phyloP scores from a whole-genome alignment of 1,140 invertebrate genomes.

The Caerostris darwini region DNA sequence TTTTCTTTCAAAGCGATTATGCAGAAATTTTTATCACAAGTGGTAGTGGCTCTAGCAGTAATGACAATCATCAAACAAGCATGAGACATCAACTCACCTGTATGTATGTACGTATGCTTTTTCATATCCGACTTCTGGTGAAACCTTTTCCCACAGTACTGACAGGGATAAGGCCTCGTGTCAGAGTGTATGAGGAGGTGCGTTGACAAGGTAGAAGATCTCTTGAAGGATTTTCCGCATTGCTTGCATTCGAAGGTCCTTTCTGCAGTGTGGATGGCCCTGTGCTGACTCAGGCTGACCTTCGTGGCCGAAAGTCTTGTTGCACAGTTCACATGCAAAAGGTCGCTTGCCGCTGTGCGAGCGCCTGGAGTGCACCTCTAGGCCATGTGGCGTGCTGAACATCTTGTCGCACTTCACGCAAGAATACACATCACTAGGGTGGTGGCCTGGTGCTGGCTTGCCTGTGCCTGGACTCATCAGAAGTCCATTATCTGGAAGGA shows the following conservation, averaged over 20 bases:
- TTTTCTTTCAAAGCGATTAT: too few relatives aligned
- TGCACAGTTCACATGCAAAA: slow-evolving; percentile 83
- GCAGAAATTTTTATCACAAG: too few relatives aligned
- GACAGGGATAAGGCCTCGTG: slow-evolving; percentile 83
- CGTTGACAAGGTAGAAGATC: slow-evolving; percentile 86
- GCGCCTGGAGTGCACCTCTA: slow-evolving; percentile 93
- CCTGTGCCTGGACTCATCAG: not conserved
- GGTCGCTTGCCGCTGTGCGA: slow-evolving; percentile 93
- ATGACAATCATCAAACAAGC: not conserved
- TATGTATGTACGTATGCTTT: slow-evolving; percentile 87
- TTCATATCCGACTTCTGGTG: slow-evolving; percentile 88
- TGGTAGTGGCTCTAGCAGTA: not conserved
- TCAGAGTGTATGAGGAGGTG: slow-evolving; percentile 86
- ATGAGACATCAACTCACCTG: slow-evolving; percentile 82
- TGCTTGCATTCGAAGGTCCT: slow-evolving; percentile 83
- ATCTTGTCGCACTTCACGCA: slow-evolving; percentile 99
- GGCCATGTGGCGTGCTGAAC: slow-evolving; percentile 97
- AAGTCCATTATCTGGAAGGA: slow-evolving; percentile 29
- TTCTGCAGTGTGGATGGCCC: slow-evolving; percentile 82
- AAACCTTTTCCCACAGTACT: slow-evolving; percentile 85
- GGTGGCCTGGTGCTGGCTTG: not conserved
- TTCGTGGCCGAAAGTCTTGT: slow-evolving; percentile 83
- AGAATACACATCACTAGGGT: slow-evolving; percentile 85
- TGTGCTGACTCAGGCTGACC: slow-evolving; percentile 82
- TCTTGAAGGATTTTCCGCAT: slow-evolving; percentile 85